phyloP scores from a whole-genome alignment of 2,113 vertebrate species.

The Clinocottus analis region DNA sequence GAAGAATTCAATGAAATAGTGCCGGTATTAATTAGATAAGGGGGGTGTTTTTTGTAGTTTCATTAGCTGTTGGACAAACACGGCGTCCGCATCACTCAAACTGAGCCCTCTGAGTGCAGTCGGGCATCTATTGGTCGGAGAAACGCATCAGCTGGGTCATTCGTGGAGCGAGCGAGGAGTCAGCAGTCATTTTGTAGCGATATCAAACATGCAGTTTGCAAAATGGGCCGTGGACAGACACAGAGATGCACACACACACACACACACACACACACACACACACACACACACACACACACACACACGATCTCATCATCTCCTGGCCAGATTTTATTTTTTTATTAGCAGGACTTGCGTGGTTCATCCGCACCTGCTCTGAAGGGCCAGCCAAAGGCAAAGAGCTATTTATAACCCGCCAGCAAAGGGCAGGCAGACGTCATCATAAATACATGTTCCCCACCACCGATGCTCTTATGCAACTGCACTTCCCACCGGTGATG shows the following conservation, averaged over 20 bases:
- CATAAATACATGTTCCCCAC: slow-evolving; percentile 54
- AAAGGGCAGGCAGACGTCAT: slow-evolving; percentile 58
- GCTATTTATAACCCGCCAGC: slow-evolving; percentile 69
- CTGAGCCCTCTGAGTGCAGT: no score
- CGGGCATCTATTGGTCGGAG: no score
- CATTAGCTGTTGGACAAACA: no score
- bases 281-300: no score
- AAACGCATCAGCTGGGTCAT: no score
- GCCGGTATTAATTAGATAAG: no score
- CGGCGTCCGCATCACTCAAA: no score
- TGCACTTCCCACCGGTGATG: slow-evolving; percentile 21
- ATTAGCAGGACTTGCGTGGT: neutral
- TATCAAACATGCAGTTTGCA: neutral
- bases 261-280: no score
- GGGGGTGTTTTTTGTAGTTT: no score
- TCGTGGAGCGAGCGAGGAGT: neutral
- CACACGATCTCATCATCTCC: neutral
- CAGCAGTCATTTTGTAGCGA: neutral
- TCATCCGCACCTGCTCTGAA: slow-evolving; percentile 52
- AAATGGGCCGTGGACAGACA: neutral
- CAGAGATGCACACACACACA: neutral
- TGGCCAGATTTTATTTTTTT: neutral
- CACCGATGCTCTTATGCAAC: slow-evolving; percentile 43
- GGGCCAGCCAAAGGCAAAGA: slow-evolving; percentile 14
- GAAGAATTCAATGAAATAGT: no score